Conservation (phyloP, 2,888 invertebrate genomes). For the Cyaniris semiargus region DNA sequence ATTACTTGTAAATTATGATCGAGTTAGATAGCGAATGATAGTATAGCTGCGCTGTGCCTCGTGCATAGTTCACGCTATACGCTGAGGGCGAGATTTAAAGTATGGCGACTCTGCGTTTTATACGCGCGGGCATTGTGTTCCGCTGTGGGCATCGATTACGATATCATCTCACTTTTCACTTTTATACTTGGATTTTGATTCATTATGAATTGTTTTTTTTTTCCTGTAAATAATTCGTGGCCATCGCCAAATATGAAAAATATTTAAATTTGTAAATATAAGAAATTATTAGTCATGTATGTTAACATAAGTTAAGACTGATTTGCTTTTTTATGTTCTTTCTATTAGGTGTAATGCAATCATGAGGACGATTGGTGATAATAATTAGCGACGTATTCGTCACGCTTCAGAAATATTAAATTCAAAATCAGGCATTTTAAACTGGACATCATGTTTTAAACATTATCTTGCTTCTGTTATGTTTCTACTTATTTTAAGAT, state of each 20-base stretch:
- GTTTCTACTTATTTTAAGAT: constrained; percentile 51
- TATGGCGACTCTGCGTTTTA: constrained; percentile 42
- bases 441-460: neutral
- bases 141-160: constrained; percentile 5
- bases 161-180: constrained; percentile 10
- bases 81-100: neutral
- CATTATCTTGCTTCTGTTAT: constrained; percentile 36
- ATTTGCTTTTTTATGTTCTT: constrained; percentile 60
- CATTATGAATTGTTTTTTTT: constrained; percentile 37
- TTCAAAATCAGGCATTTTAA: neutral
- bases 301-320: constrained; percentile 75
- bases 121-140: constrained; percentile 10
- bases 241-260: constrained; percentile 49
- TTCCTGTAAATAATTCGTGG: constrained; percentile 47
- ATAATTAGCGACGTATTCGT: neutral
- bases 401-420: neutral
- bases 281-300: constrained; percentile 56
- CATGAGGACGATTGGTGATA: constrained; percentile 7
- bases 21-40: constrained; percentile 70
- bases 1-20: constrained; percentile 66
- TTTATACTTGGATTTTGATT: constrained; percentile 30
- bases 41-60: constrained; percentile 43
- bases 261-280: constrained; percentile 60
- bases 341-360: constrained; percentile 39
- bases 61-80: constrained; percentile 26